Conservation (phyloP, 1,140 invertebrate species). For the Andricus grossulariae region DNA sequence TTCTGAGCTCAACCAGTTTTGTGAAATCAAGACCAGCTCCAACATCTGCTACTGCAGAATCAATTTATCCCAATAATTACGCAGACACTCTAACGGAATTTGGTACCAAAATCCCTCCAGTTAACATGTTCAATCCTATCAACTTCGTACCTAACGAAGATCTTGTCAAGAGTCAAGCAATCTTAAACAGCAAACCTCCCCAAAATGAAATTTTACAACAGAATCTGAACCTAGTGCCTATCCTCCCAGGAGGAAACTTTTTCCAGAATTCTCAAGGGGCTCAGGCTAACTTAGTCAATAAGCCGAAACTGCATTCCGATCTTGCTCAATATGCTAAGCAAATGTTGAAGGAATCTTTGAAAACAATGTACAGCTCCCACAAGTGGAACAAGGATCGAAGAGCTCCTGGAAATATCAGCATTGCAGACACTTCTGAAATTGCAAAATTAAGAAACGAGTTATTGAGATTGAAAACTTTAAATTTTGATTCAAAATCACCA, state of each 20-base stretch:
- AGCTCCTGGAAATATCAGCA: conserved; percentile 47
- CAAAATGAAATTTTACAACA: conserved; percentile 57
- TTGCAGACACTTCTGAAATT: conserved; percentile 56
- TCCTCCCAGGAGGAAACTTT: conserved; percentile 68
- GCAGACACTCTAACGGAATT: conserved; percentile 64
- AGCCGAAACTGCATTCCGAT: conserved; percentile 66
- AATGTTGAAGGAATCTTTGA: conserved; percentile 73
- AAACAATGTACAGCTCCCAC: conserved; percentile 72
- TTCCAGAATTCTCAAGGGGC: conserved; percentile 60
- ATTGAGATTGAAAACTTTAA: conserved; percentile 57
- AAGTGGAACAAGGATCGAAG: conserved; percentile 72
- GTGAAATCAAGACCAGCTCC: conserved; percentile 53
- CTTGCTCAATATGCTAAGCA: conserved; percentile 71
- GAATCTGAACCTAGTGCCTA: conserved; percentile 64
- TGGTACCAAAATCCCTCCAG: conserved; percentile 55
- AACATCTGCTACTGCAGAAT: conserved; percentile 44
- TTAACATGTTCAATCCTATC: conserved; percentile 67
- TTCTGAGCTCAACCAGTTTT: conserved; percentile 64
- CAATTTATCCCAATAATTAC: conserved; percentile 58
- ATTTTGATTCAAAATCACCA: conserved; percentile 49
- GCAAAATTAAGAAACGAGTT: conserved; percentile 65
- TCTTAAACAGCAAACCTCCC: conserved; percentile 63
- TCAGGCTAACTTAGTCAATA: conserved; percentile 56
- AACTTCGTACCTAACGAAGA: conserved; percentile 71
- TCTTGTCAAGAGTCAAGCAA: conserved; percentile 65